Percentiles rank a stretch among this genome's conserved stretches.
Conservation (phyloP, 2,888 invertebrate genomes). For the Bellardia pandia region DNA sequence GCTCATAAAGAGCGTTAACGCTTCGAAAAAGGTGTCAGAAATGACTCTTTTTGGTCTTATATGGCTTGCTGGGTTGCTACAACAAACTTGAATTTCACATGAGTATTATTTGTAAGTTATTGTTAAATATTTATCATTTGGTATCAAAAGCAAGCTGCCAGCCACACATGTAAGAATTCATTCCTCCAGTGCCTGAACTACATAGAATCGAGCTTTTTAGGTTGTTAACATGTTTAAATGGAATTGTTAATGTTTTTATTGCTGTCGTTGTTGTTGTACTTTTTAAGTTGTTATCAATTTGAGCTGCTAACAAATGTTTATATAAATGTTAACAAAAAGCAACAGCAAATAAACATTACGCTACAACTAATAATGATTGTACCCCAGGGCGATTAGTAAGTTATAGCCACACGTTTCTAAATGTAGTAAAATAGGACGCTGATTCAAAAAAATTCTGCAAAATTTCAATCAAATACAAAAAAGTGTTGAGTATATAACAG, state of each 20-base stretch:
- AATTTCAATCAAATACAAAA: background rate
- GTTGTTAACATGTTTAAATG: slow-evolving; percentile 62
- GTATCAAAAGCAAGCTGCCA: slow-evolving; percentile 2
- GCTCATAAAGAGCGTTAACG: too few species aligned
- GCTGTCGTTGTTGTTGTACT: background rate
- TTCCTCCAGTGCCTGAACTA: slow-evolving; percentile 31
- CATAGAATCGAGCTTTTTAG: slow-evolving; percentile 42
- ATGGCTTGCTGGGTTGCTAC: too few species aligned
- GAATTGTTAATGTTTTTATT: slow-evolving; percentile 22
- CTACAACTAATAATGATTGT: slow-evolving; percentile 17
- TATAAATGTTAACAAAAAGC: slow-evolving; percentile 42
- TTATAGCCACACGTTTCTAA: background rate
- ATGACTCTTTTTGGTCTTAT: too few species aligned
- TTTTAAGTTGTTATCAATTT: slow-evolving; percentile 58
- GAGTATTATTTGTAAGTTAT: slow-evolving; percentile 51
- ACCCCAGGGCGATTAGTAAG: slow-evolving; percentile 1
- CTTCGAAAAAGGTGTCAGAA: too few species aligned
- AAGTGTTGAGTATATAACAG: background rate
- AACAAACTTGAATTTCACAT: slow-evolving; percentile 51
- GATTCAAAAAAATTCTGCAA: background rate
- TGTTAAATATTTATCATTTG: slow-evolving; percentile 39
- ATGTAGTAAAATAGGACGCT: background rate
- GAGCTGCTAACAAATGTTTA: slow-evolving; percentile 58
- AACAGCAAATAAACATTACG: background rate
- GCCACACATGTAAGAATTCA: background rate